Base-by-base conservation (phyloP, 2,888 invertebrate species). In the Cryptosula pallasiana region DNA sequence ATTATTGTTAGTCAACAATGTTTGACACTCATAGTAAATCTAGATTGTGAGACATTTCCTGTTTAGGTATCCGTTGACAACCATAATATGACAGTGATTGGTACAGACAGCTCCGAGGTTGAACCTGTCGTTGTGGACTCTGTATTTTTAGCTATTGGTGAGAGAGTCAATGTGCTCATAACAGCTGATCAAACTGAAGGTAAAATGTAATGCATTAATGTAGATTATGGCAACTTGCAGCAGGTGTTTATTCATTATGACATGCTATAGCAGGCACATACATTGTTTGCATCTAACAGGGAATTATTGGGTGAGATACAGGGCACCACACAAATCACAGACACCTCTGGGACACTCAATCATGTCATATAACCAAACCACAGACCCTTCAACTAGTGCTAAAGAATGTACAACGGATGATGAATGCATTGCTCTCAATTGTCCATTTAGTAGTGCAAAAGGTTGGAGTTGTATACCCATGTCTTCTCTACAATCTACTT, bases 301-400 rank as follows among this genome's bases (percentile, higher is more conserved):
- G 0, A 78, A 78, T 69, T 81, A 79, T 71, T 81, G 79, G 80
- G 75, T 82, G 1, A 71, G 80, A 2, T 77, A 76, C 1, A 72
- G 77, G 63, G 78, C 77, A 2, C 55, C 79, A 36, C 74, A 76
- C 54, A 29, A 27, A 1, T 73, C 57, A 20, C 58, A 69, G 32
- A 72, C 74, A 3, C 70, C 75, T 69, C 69, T 57, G 20, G 75
- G 71, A 5, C 73, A 75, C 36, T 78, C 78, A 1, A 76, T 78
- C 36, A 69, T 79, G 3, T 72, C 75, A 5, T 79, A 79, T 70
- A 69, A 74, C 0, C 76, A 77, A 0, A 1, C 34, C 0, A 5
- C 23, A n/a, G 57, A 57, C 23, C 57, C 57, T n/a, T 16, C 57
- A n/a, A n/a, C 57, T 57, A 5, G 5, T n/a, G n/a, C 57, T 9